Percentiles rank a stretch among this genome's conserved stretches.
phyloP scores from a whole-genome alignment of 2,888 invertebrate species.

The Griposia aprilina region DNA sequence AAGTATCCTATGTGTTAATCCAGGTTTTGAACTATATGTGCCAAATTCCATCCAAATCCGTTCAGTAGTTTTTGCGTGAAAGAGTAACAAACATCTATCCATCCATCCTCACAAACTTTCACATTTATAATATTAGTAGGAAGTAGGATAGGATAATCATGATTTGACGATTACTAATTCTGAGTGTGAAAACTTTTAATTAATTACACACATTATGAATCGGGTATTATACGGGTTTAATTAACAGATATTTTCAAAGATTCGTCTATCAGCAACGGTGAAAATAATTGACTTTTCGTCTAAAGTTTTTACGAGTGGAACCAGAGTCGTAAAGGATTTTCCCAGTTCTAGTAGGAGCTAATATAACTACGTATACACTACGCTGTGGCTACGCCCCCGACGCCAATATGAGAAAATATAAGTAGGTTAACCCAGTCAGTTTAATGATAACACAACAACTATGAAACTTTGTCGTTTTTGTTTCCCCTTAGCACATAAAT shows the following conservation, averaged over 20 bases:
- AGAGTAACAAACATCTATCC: no score
- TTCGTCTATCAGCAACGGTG: slow-evolving; percentile 5
- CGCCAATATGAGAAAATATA: slow-evolving; percentile 57
- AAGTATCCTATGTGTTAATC: no score
- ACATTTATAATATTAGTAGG: no score
- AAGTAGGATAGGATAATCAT: background rate
- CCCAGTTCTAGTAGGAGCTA: slow-evolving; percentile 33
- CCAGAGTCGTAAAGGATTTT: slow-evolving; percentile 49
- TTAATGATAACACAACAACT: slow-evolving; percentile 58
- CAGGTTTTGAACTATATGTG: no score
- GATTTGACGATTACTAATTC: background rate
- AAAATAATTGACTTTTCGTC: slow-evolving; percentile 25
- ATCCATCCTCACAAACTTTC: no score
- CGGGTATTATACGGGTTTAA: slow-evolving; percentile 4
- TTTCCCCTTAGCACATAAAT: slow-evolving; percentile 49
- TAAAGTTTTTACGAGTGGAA: slow-evolving; percentile 53
- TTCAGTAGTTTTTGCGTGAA: no score
- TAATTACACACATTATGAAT: slow-evolving; percentile 31
- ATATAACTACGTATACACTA: slow-evolving; percentile 50
- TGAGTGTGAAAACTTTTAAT: slow-evolving; percentile 6
- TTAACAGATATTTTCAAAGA: background rate
- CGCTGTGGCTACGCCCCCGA: slow-evolving; percentile 48
- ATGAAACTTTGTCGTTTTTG: slow-evolving; percentile 57
- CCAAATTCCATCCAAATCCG: no score
- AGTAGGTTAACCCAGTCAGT: slow-evolving; percentile 59